Evolutionary conservation across 2,888 invertebrate genomes (phyloP).

Genomic region (Sesia apiformis): DNA sequence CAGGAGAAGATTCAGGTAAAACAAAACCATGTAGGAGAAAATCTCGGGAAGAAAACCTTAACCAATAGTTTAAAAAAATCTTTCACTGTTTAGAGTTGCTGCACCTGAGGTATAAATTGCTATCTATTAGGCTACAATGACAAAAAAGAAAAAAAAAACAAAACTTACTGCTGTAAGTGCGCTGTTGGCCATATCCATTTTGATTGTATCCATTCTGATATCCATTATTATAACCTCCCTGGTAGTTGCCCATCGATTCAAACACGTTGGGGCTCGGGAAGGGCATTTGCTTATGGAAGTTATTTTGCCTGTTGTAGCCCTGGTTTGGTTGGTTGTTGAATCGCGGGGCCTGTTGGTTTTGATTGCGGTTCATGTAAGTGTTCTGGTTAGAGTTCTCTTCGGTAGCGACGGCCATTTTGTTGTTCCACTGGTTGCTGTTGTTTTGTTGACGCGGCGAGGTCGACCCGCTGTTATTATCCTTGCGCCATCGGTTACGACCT

Average conservation of each 20-base stretch:
- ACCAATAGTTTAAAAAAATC: too few species aligned
- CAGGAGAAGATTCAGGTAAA: too few species aligned
- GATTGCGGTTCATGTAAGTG: conserved; percentile 46
- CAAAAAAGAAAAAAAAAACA: conserved; percentile 6
- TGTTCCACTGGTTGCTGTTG: conserved; percentile 64
- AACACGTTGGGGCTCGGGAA: conserved; percentile 76
- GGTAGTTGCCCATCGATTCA: conserved; percentile 73
- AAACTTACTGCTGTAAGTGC: conserved; percentile 57
- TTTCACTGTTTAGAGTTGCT: too few species aligned
- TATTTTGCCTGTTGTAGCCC: conserved; percentile 59
- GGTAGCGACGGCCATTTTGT: conserved; percentile 54
- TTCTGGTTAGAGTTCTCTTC: conserved; percentile 42
- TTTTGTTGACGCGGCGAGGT: conserved; percentile 64
- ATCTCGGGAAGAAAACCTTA: too few species aligned
- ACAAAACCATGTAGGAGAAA: too few species aligned
- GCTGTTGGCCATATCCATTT: conserved; percentile 56
- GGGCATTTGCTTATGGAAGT: conserved; percentile 69
- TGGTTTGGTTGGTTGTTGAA: conserved; percentile 60
- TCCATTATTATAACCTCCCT: conserved; percentile 66
- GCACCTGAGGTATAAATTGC: too few species aligned
- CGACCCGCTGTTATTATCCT: conserved; percentile 67
- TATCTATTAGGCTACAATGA: too few species aligned
- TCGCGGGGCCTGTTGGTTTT: conserved; percentile 61
- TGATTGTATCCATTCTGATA: conserved; percentile 71
- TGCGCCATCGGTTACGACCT: conserved; percentile 77